phyloP scores from a whole-genome alignment of 2,888 invertebrate species.

The Polydrusus pterygomalis region DNA sequence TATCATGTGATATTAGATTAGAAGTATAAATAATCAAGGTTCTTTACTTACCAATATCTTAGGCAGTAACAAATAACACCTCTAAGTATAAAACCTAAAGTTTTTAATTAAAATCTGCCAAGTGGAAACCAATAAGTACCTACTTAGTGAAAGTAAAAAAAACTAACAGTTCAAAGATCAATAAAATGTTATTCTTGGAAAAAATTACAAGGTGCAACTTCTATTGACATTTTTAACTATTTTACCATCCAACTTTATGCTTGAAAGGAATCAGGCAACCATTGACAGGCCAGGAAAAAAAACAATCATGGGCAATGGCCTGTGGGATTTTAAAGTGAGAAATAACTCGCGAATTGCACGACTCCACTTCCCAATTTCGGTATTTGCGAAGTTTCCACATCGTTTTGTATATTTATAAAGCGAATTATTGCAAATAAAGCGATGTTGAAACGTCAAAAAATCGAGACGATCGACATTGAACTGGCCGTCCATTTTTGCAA shows the following conservation, averaged over 20 bases:
- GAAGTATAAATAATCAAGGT: constrained; percentile 17
- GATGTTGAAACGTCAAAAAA: constrained; percentile 42
- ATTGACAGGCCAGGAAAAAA: constrained; percentile 12
- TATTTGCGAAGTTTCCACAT: constrained; percentile 35
- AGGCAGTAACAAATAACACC: constrained; percentile 1
- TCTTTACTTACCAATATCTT: constrained; percentile 16
- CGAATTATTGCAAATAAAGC: constrained; percentile 32
- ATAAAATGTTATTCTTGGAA: constrained; percentile 42
- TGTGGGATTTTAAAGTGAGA: constrained; percentile 16
- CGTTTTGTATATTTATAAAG: constrained; percentile 28
- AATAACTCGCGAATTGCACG: constrained; percentile 35
- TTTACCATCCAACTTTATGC: constrained; percentile 22
- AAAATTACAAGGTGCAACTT: constrained; percentile 30
- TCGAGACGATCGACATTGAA: constrained; percentile 36
- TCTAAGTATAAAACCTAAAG: not conserved
- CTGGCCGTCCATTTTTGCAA: constrained; percentile 43
- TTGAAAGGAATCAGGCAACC: constrained; percentile 32
- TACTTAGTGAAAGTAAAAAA: constrained; percentile 48
- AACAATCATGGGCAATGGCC: constrained; percentile 36
- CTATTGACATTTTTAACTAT: constrained; percentile 35
- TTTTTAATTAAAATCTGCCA: constrained; percentile 7
- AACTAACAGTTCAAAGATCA: constrained; percentile 41
- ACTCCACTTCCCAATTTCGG: constrained; percentile 12
- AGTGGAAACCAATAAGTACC: constrained; percentile 33
- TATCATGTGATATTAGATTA: constrained; percentile 8